Percentiles rank a stretch among this genome's conserved stretches.
Evolutionary conservation across 2,888 invertebrate genomes (phyloP).

Genomic region (Patella depressa): DNA sequence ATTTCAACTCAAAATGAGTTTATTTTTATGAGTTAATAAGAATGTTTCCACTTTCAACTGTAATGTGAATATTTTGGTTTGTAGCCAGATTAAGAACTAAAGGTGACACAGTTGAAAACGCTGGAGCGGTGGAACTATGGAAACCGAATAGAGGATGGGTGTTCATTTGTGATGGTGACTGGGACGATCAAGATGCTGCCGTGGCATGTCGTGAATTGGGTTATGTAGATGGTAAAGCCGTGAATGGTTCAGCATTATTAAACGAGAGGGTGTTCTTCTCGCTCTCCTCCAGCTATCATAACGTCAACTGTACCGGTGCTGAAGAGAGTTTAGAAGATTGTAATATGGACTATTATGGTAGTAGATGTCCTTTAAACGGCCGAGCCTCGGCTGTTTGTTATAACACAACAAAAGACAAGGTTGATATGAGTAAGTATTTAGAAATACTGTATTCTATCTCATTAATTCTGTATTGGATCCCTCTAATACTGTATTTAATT

Average conservation of each 20-base stretch:
- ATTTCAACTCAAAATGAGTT: too few species aligned
- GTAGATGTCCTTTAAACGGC: not conserved
- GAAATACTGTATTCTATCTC: too few species aligned
- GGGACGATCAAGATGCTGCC: conserved; percentile 50
- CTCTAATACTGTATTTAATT: too few species aligned
- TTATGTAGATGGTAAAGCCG: conserved; percentile 34
- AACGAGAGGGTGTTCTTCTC: not conserved
- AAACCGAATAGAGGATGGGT: conserved; percentile 40
- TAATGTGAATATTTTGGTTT: not conserved
- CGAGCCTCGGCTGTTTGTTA: conserved; percentile 50
- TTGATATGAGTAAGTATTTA: conserved; percentile 48
- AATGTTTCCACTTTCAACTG: too few species aligned
- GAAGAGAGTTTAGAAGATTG: conserved; percentile 30
- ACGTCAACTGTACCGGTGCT: conserved; percentile 30
- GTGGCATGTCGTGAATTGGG: conserved; percentile 48
- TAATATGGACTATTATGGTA: not conserved
- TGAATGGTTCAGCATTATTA: conserved; percentile 14
- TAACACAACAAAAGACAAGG: conserved; percentile 36
- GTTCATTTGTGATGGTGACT: conserved; percentile 50
- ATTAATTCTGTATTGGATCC: too few species aligned
- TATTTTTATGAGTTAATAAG: too few species aligned
- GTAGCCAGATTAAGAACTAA: conserved; percentile 35
- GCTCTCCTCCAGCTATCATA: not conserved
- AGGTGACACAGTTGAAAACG: not conserved
- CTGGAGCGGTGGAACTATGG: not conserved